These are phyloP conservation scores for Drosophila hydei DNA, from an alignment of 1,140 invertebrate species.

Conservation along the genomic window DNA sequence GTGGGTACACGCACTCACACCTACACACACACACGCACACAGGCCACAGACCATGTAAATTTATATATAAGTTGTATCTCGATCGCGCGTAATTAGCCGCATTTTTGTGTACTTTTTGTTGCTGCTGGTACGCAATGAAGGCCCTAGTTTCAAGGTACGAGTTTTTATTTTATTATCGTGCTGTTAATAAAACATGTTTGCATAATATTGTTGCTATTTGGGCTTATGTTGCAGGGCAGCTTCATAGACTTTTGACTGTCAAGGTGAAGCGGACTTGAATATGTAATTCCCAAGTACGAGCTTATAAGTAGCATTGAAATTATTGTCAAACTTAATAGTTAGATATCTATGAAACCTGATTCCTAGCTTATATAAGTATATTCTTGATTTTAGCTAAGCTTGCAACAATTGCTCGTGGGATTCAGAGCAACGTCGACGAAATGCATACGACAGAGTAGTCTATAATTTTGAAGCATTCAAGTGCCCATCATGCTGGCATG, in stretches of 20 bases:
- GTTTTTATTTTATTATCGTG: constrained; percentile 17
- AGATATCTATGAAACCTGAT: neutral
- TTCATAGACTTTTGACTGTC: constrained; percentile 46
- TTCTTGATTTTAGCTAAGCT: constrained; percentile 10
- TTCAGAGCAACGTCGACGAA: constrained; percentile 68
- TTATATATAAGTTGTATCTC: constrained; percentile 8
- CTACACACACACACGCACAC: constrained; percentile 19
- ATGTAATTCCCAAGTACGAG: constrained; percentile 8
- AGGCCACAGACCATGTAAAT: neutral
- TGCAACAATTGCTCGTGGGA: constrained; percentile 44
- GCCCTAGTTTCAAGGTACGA: constrained; percentile 63
- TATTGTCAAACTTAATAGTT: constrained; percentile 9
- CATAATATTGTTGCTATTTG: constrained; percentile 53
- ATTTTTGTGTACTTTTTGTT: constrained; percentile 39
- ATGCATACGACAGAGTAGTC: constrained; percentile 55
- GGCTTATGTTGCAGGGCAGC: constrained; percentile 9
- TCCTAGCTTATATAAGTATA: neutral
- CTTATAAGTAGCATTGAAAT: constrained; percentile 14
- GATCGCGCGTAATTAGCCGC: constrained; percentile 67
- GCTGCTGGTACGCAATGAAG: constrained; percentile 45
- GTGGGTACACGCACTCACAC: constrained; percentile 25
- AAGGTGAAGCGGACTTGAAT: constrained; percentile 45
- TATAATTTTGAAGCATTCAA: constrained; percentile 76
- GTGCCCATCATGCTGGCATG: constrained; percentile 70
- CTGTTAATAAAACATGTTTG: constrained; percentile 61